These are phyloP conservation scores for Anoncus sp. DNA, from an alignment of 2,888 invertebrate species.

Conservation along the genomic window DNA sequence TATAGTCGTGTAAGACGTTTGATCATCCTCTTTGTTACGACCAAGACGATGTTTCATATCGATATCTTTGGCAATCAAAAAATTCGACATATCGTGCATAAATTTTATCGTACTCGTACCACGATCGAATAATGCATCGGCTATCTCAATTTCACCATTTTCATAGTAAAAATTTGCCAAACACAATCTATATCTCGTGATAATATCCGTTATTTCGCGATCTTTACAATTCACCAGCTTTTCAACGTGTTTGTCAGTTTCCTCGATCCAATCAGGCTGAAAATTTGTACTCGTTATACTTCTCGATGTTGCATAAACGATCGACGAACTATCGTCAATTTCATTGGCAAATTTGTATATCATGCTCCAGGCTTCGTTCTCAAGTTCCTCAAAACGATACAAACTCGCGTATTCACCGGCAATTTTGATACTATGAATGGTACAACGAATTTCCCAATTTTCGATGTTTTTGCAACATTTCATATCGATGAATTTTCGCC, in stretches of 20 bases:
- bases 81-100: slow-evolving; percentile 65
- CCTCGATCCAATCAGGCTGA: slow-evolving; percentile 73
- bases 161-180: slow-evolving; percentile 78
- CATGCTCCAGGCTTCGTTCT: slow-evolving; percentile 75
- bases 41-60: slow-evolving; percentile 71
- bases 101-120: slow-evolving; percentile 66
- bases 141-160: slow-evolving; percentile 71
- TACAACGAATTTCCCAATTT: slow-evolving; percentile 66
- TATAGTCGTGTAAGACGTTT: slow-evolving; percentile 69
- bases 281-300: slow-evolving; percentile 74
- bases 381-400: slow-evolving; percentile 74
- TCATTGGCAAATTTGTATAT: slow-evolving; percentile 73
- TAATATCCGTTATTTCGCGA: slow-evolving; percentile 50
- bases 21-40: slow-evolving; percentile 67
- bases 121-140: slow-evolving; percentile 69
- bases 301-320: slow-evolving; percentile 75
- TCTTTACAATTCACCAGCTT: slow-evolving; percentile 65
- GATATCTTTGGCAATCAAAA: slow-evolving; percentile 70
- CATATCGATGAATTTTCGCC: slow-evolving; percentile 64
- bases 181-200: slow-evolving; percentile 76
- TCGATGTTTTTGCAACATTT: slow-evolving; percentile 17
- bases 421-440: slow-evolving; percentile 72
- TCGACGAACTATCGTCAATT: slow-evolving; percentile 67
- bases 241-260: slow-evolving; percentile 64
- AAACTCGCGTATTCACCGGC: slow-evolving; percentile 78